A percentile compares a stretch with the other conserved stretches of the same genome.
phyloP scores from a whole-genome alignment of 1,140 invertebrate genomes.

The Drosophila watanabei region DNA sequence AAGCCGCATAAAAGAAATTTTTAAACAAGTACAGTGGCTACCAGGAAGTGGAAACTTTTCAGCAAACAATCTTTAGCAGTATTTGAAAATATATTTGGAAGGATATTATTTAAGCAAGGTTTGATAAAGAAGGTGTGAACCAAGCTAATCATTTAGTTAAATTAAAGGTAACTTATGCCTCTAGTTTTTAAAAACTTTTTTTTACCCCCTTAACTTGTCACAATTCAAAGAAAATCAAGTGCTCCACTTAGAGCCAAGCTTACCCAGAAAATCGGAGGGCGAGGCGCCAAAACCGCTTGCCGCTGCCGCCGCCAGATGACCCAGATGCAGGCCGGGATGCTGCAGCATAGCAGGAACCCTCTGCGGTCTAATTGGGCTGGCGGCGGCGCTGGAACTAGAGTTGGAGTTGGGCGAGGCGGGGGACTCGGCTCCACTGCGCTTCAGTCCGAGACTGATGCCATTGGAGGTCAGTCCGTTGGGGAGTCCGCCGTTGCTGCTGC shows the following conservation, averaged over 20 bases:
- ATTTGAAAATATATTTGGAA: neutral
- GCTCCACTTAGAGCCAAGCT: conserved; percentile 59
- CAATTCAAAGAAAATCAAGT: neutral
- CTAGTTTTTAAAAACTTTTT: no score
- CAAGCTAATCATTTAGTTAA: no score
- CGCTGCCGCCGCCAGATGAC: conserved; percentile 87
- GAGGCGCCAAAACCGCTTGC: conserved; percentile 87
- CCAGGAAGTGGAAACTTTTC: neutral
- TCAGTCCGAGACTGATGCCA: conserved; percentile 48
- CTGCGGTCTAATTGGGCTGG: conserved; percentile 86
- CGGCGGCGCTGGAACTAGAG: conserved; percentile 84
- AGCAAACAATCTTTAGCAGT: no score
- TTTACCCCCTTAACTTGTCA: neutral
- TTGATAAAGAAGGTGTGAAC: no score
- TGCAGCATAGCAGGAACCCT: conserved; percentile 86
- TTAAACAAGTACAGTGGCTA: no score
- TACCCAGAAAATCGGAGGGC: conserved; percentile 91
- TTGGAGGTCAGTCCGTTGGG: conserved; percentile 45
- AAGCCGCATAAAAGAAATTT: conserved; percentile 19
- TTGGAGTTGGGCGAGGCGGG: conserved; percentile 81
- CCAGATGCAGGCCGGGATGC: conserved; percentile 86
- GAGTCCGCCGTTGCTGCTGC: conserved; percentile 21
- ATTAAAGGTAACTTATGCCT: no score
- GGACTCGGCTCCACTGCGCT: conserved; percentile 71
- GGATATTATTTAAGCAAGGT: neutral